Evolutionary conservation across 2,113 vertebrate genomes (phyloP).

Genomic region (Bos javanicus): DNA sequence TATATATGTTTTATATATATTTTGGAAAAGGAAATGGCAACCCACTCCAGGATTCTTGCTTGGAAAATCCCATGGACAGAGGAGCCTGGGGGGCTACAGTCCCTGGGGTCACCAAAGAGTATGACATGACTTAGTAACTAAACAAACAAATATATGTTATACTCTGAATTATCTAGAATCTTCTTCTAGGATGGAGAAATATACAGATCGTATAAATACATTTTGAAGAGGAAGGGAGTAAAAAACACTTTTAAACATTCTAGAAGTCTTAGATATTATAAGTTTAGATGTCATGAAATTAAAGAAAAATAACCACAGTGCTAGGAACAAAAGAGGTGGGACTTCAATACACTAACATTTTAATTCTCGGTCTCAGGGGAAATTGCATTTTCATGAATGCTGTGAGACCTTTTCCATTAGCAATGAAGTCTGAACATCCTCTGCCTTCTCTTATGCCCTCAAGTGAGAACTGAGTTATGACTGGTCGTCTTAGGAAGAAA

Average conservation of each 20-base stretch:
- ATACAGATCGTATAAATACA: background rate
- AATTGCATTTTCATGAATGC: background rate
- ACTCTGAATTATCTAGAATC: background rate
- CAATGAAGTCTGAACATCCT: background rate
- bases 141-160: background rate
- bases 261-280: background rate
- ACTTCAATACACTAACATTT: background rate
- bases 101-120: background rate
- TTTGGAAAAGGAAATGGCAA: background rate
- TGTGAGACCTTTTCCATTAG: slow-evolving; percentile 38
- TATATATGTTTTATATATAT: background rate
- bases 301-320: background rate
- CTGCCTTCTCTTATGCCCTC: slow-evolving; percentile 34
- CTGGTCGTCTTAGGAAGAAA: slow-evolving; percentile 60
- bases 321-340: background rate
- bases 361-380: background rate
- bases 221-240: background rate
- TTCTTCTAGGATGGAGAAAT: background rate
- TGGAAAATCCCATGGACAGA: background rate
- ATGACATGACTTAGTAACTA: background rate
- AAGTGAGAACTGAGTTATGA: slow-evolving; percentile 71
- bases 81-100: background rate
- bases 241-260: background rate
- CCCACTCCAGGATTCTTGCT: background rate
- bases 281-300: background rate